phyloP scores from a whole-genome alignment of 1,140 invertebrate species.

The Zaprionus capensis region DNA sequence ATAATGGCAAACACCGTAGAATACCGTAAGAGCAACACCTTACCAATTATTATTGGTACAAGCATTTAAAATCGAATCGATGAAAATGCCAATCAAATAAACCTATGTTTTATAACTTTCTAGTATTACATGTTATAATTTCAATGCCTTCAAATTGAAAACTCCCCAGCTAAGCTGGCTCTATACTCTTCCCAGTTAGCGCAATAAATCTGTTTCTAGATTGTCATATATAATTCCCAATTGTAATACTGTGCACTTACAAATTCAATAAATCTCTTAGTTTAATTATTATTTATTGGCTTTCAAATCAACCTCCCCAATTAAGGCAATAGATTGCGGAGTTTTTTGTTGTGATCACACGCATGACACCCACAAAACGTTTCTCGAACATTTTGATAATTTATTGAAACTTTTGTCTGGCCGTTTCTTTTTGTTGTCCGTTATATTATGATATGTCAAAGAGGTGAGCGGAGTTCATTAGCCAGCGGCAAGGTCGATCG shows the following conservation, averaged over 20 bases:
- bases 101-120: background rate
- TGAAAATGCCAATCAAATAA: conserved; percentile 4
- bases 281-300: background rate
- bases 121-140: background rate
- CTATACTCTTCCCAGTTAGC: background rate
- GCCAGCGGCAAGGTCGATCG: conserved; percentile 52
- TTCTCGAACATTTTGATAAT: conserved; percentile 17
- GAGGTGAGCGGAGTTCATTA: conserved; percentile 43
- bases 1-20: background rate
- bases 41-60: conserved; percentile 1
- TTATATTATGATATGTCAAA: conserved; percentile 39
- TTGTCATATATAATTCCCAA: no score
- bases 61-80: background rate
- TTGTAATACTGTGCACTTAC: no score
- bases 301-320: background rate
- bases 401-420: conserved; percentile 32
- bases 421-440: background rate
- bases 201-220: no score
- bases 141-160: no score
- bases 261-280: no score
- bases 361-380: conserved; percentile 28
- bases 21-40: background rate
- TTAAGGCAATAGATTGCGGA: background rate
- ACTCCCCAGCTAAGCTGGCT: background rate
- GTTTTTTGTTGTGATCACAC: background rate